phyloP scores from a whole-genome alignment of 2,797 vertebrate genomes.

The Nyctalus aviator region DNA sequence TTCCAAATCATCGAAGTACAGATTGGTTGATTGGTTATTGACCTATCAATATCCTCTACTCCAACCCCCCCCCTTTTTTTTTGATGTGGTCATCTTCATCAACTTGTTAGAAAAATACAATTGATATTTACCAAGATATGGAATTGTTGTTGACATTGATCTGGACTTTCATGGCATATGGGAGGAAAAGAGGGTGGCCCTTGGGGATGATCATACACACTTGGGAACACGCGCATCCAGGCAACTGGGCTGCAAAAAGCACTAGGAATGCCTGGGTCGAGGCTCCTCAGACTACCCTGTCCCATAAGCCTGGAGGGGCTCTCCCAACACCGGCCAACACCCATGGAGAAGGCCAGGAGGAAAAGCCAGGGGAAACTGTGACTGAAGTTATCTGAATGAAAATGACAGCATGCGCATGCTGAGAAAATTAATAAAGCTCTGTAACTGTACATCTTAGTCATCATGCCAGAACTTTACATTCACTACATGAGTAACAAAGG shows the following conservation, averaged over 20 bases:
- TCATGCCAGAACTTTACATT: background rate
- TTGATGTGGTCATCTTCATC: background rate
- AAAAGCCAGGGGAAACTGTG: background rate
- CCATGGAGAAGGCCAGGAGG: background rate
- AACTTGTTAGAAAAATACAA: background rate
- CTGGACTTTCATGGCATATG: background rate
- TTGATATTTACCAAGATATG: background rate
- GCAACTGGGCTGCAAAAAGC: background rate
- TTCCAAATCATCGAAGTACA: background rate
- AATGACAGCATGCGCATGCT: background rate
- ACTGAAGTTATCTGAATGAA: constrained; percentile 2
- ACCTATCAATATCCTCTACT: background rate
- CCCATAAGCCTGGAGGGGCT: background rate
- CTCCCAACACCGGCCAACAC: background rate
- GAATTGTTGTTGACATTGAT: background rate
- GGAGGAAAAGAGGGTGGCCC: background rate
- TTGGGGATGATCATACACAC: background rate
- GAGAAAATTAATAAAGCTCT: background rate
- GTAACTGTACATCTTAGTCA: background rate
- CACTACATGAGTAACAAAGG: background rate
- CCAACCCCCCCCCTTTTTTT: background rate
- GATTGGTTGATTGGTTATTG: background rate
- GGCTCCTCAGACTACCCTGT: background rate
- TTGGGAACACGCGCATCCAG: too few relatives aligned
- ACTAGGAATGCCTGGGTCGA: background rate